Percentiles rank a stretch among this genome's conserved stretches.
Evolutionary conservation across 2,113 vertebrate genomes (phyloP).

Genomic region (Daphoenositta chrysoptera): DNA sequence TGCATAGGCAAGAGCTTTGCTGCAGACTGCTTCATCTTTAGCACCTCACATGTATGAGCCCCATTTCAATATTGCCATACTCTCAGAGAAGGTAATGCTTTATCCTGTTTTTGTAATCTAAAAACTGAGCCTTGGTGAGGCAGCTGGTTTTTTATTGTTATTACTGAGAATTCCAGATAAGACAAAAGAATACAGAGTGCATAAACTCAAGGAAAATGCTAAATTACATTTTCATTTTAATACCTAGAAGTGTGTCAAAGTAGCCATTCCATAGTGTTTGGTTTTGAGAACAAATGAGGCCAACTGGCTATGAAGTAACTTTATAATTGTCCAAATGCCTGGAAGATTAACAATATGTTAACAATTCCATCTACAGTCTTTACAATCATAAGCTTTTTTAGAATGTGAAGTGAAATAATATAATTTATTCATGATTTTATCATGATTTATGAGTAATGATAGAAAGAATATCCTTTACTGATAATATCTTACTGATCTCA

Average conservation of each 20-base stretch:
- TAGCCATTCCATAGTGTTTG: neutral
- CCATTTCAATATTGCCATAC: constrained; percentile 90
- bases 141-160: neutral
- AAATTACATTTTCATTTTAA: neutral
- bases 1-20: constrained; percentile 86
- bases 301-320: neutral
- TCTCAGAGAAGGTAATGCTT: constrained; percentile 89
- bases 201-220: neutral
- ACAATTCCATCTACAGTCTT: neutral
- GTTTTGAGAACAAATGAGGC: neutral
- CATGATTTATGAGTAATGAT: neutral
- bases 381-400: neutral
- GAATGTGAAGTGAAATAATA: neutral
- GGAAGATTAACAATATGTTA: neutral
- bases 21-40: constrained; percentile 89
- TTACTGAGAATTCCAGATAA: neutral
- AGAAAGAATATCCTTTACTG: neutral
- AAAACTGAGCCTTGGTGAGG: neutral
- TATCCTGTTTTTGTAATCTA: neutral
- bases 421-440: too few relatives aligned
- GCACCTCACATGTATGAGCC: constrained; percentile 94
- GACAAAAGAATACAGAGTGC: neutral
- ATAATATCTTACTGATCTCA: neutral
- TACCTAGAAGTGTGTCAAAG: neutral
- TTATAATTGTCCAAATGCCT: neutral